Evolutionary conservation across 2,797 vertebrate genomes (phyloP), one percentile per base, ranked within the genome.

Genomic region (Uromys caudimaculatus): DNA sequence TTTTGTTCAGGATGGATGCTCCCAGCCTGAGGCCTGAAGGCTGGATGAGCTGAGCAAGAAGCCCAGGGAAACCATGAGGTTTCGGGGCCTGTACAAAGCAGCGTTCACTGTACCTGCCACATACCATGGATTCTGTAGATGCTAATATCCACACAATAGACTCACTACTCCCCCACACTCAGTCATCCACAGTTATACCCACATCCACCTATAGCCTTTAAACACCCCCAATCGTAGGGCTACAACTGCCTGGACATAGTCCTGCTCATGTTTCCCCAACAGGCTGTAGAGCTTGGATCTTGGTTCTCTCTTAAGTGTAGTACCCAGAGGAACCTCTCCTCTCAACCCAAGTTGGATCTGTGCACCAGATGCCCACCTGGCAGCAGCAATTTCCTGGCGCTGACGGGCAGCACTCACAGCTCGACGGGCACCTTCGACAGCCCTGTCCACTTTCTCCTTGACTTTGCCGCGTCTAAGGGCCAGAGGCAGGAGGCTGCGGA

Each of bases 401-500:
- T 98, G 98, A 91, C 98, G 98, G 32, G 98, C 98, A 78, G 98
- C 97, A 19, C 98, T 98, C 95, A 98, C 98, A 1, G 98, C 98
- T 95, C 98, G 97, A 91, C 98, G 98, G 81, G 98, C 98, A 38
- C 97, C 98, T 90, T 98, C 98, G 9, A 98, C 98, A 1, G 98
- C 98, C 86, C 98, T 96, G 95, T 98, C 98, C 95, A 98, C 98
- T 92, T 98, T 98, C 95, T 98, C 98, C 94, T 98, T 98, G 93
- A 98, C 98, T 96, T 98, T 98, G 94, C 98, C 98, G 54, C 98
- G 96, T 44, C 98, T 96, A 5, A 98, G 98, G 32, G 98, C 98
- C 78, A 98, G 98, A 12, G 98, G 98, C 84, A 98, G 98, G 91
- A 98, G 97, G 90, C 98, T 98, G 96, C 98, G 98, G 89, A 98